phyloP scores from a whole-genome alignment of 2,797 vertebrate genomes.

The Pantherophis alleghaniensis region DNA sequence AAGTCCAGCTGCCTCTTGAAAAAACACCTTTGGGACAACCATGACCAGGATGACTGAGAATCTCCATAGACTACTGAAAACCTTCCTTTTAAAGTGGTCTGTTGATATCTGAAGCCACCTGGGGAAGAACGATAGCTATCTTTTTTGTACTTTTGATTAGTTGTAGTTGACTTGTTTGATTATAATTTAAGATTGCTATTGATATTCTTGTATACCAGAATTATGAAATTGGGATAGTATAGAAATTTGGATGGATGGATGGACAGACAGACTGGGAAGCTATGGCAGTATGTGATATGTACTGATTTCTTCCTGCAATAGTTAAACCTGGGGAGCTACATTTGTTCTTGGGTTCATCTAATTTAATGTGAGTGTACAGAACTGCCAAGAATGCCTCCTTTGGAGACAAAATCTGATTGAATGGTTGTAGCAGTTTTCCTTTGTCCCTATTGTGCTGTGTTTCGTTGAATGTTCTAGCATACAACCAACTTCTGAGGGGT shows the following conservation, averaged over 20 bases:
- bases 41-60: no score
- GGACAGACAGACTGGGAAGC: not conserved
- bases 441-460: not conserved
- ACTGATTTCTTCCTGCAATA: not conserved
- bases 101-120: not conserved
- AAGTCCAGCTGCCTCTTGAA: no score
- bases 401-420: not conserved
- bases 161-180: not conserved
- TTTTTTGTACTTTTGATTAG: not conserved
- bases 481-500: not conserved
- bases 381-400: not conserved
- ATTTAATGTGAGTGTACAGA: not conserved
- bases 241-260: not conserved
- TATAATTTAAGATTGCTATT: not conserved
- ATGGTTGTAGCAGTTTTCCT: not conserved
- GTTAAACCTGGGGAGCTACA: not conserved
- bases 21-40: no score
- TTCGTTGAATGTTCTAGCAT: not conserved
- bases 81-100: not conserved
- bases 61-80: not conserved
- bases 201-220: not conserved
- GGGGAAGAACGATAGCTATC: not conserved
- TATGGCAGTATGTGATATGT: not conserved
- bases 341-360: not conserved
- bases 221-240: not conserved